phyloP scores from a whole-genome alignment of 2,113 vertebrate genomes.

The Pelodiscus sinensis region DNA sequence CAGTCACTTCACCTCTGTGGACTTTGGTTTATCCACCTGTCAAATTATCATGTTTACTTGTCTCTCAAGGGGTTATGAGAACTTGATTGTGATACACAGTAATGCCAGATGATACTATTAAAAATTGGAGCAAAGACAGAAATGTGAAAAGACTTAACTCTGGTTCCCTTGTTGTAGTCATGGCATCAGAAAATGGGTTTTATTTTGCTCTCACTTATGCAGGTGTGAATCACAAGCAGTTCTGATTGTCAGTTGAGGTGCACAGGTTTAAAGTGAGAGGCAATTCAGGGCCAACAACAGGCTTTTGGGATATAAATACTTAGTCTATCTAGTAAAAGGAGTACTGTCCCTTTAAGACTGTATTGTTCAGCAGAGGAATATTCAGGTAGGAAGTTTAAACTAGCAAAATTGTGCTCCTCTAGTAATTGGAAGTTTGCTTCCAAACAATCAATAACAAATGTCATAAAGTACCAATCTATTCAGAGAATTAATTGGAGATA shows the following conservation, averaged over 20 bases:
- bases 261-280: neutral
- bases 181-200: neutral
- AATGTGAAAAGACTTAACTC: neutral
- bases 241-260: neutral
- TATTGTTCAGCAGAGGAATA: neutral
- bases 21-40: neutral
- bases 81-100: neutral
- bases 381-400: constrained; percentile 5
- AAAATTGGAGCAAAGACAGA: neutral
- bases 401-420: constrained; percentile 19
- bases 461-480: constrained; percentile 69
- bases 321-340: neutral
- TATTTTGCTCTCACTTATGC: neutral
- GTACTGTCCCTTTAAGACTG: neutral
- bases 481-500: constrained; percentile 72
- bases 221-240: neutral
- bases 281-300: neutral
- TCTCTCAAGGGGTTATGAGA: neutral
- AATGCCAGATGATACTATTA: neutral
- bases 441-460: constrained; percentile 73
- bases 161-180: rapidly evolving
- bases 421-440: constrained; percentile 71
- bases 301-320: neutral
- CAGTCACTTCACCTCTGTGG: neutral
- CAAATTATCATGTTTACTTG: neutral